Evolutionary conservation across 2,113 vertebrate genomes (phyloP).

Genomic region (Muscicapa adusta): DNA sequence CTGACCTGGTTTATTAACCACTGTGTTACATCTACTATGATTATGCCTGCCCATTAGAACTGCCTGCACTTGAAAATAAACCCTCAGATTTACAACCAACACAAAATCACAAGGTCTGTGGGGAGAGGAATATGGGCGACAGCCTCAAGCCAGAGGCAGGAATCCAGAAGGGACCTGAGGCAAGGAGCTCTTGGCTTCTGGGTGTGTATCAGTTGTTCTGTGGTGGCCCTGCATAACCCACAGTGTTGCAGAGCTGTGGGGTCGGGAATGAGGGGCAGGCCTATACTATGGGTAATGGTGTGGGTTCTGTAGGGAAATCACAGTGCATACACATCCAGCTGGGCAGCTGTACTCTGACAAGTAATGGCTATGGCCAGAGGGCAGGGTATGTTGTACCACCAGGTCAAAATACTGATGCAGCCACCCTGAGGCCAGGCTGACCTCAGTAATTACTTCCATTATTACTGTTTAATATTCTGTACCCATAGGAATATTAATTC

Average conservation of each 20-base stretch:
- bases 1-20: neutral
- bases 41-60: neutral
- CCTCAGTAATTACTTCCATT: neutral
- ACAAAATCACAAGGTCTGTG: neutral
- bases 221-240: neutral
- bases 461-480: neutral
- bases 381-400: neutral
- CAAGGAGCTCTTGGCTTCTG: neutral
- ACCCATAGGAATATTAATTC: neutral
- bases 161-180: neutral
- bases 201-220: neutral
- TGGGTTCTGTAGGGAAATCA: neutral
- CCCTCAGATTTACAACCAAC: neutral
- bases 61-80: neutral
- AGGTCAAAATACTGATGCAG: neutral
- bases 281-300: neutral
- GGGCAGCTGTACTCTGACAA: neutral
- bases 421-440: accelerated
- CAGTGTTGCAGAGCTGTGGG: neutral
- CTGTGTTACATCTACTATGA: neutral
- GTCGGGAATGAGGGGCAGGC: accelerated
- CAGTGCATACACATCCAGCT: accelerated
- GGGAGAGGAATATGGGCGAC: neutral
- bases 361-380: neutral
- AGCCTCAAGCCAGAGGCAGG: neutral